Percentiles rank a stretch among this genome's conserved stretches.
These are phyloP conservation scores for Phaonia tiefii DNA, from an alignment of 2,888 invertebrate species.

Conservation along the genomic window DNA sequence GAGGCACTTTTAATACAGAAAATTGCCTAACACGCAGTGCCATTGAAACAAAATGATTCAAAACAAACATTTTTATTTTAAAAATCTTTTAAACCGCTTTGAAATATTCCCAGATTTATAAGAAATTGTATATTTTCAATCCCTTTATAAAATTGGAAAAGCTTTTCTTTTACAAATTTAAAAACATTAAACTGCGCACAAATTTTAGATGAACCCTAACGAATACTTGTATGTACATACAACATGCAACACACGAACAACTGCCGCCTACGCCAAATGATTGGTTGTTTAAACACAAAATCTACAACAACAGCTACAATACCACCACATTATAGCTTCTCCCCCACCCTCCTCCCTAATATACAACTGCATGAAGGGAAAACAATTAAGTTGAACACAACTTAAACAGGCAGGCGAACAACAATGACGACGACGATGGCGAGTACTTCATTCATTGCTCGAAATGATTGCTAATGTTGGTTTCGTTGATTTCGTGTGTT, in stretches of 20 bases:
- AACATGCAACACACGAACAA: background rate
- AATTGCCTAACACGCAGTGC: no score
- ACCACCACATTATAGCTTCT: background rate
- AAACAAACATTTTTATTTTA: no score
- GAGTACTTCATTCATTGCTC: slow-evolving; percentile 26
- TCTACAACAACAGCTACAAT: slow-evolving; percentile 27
- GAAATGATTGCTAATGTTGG: slow-evolving; percentile 33
- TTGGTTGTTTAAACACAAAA: slow-evolving; percentile 47
- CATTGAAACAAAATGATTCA: no score
- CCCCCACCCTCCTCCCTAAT: background rate
- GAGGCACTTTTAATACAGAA: no score
- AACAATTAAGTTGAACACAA: slow-evolving; percentile 51
- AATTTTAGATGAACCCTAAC: no score
- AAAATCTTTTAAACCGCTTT: no score
- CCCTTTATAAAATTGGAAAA: no score
- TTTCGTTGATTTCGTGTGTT: slow-evolving; percentile 31
- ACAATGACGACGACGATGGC: background rate
- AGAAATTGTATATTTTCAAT: no score
- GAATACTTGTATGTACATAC: background rate
- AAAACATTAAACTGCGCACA: no score
- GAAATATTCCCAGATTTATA: no score
- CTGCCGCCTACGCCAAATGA: slow-evolving; percentile 31
- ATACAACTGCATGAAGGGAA: background rate
- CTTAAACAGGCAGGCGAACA: slow-evolving; percentile 19
- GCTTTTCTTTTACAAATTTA: no score